These are phyloP conservation scores for Saccostrea cuccullata DNA, from an alignment of 1,140 invertebrate genomes.

Conservation along the genomic window DNA sequence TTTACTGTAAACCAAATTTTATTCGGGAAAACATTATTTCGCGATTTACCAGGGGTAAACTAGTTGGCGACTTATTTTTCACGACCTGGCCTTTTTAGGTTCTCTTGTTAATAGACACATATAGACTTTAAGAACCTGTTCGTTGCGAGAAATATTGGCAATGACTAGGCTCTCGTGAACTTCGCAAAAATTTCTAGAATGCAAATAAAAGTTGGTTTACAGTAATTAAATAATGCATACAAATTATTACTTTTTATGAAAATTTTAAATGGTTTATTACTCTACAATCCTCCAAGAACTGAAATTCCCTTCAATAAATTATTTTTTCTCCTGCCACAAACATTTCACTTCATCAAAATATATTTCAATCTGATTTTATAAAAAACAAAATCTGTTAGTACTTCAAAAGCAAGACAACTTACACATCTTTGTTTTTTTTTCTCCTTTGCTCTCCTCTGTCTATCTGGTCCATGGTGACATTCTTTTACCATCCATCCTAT, in stretches of 20 bases:
- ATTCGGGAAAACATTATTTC: too few species aligned
- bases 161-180: too few species aligned
- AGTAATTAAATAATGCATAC: background rate
- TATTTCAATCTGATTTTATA: background rate
- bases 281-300: background rate
- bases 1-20: too few species aligned
- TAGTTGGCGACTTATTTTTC: too few species aligned
- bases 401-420: background rate
- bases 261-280: background rate
- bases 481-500: constrained; percentile 19
- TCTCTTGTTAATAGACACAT: too few species aligned
- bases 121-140: too few species aligned
- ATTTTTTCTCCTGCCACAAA: background rate
- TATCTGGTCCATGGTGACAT: constrained; percentile 39
- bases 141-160: too few species aligned
- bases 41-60: too few species aligned
- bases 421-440: background rate
- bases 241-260: background rate
- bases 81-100: too few species aligned
- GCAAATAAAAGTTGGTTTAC: too few species aligned
- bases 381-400: background rate
- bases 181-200: too few species aligned
- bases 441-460: constrained; percentile 4
- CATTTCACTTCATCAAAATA: background rate
- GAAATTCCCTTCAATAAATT: too few species aligned